A percentile compares a stretch with the other conserved stretches of the same genome.
Conservation (phyloP, 2,113 vertebrate genomes). For the Stictonetta naevosa region DNA sequence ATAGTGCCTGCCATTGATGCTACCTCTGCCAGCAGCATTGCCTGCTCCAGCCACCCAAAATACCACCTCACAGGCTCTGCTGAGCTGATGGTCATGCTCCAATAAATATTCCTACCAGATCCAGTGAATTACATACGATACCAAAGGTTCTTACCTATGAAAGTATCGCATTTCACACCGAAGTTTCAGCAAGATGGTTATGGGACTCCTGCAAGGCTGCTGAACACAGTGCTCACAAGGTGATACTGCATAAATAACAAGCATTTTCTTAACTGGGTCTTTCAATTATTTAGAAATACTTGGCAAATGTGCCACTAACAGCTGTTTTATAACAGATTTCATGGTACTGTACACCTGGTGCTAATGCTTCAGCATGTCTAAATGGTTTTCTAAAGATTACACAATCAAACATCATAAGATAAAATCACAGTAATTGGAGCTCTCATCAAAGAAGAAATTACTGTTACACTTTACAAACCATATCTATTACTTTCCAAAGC, state of each 20-base stretch:
- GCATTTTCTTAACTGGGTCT: slow-evolving; percentile 27
- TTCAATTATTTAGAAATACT: slow-evolving; percentile 51
- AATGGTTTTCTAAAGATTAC: slow-evolving; percentile 65
- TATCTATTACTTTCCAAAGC: neutral
- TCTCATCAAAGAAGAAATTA: slow-evolving; percentile 54
- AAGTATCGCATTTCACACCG: neutral
- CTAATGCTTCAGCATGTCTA: slow-evolving; percentile 58
- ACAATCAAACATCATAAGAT: slow-evolving; percentile 36
- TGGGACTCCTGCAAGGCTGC: neutral
- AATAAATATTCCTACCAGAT: neutral
- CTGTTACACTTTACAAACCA: neutral
- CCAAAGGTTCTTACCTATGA: neutral
- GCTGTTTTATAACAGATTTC: slow-evolving; percentile 62
- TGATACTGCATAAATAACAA: slow-evolving; percentile 22
- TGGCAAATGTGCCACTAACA: neutral
- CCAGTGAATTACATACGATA: neutral
- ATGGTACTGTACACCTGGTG: slow-evolving; percentile 50
- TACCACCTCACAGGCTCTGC: neutral
- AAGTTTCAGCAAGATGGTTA: neutral
- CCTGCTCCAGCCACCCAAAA: neutral
- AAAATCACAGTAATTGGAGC: slow-evolving; percentile 48
- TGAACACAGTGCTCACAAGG: neutral
- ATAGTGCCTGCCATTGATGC: neutral
- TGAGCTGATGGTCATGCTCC: neutral
- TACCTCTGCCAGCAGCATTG: neutral